These are phyloP conservation scores for Cheilosia variabilis DNA, from an alignment of 2,888 invertebrate species.

Conservation along the genomic window DNA sequence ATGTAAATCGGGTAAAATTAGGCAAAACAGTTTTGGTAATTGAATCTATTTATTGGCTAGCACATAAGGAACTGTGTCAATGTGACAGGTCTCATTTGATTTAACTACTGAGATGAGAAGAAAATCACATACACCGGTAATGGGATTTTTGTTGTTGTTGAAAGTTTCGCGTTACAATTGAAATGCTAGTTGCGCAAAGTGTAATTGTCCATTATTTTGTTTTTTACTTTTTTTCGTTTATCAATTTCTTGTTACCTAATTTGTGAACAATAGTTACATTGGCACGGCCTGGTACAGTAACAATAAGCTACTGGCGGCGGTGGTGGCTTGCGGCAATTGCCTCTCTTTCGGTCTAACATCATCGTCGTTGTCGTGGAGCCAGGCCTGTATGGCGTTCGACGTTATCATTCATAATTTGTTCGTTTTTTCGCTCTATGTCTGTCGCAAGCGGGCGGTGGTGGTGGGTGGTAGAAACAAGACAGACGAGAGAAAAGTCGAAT, in stretches of 20 bases:
- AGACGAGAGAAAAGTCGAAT: conserved; percentile 37
- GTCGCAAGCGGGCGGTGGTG: conserved; percentile 20
- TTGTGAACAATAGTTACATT: conserved; percentile 76
- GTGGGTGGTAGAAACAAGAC: conserved; percentile 1
- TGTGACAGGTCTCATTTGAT: conserved; percentile 22
- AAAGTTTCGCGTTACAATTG: conserved; percentile 63
- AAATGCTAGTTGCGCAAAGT: conserved; percentile 71
- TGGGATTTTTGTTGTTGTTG: conserved; percentile 20
- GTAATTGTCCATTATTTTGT: conserved; percentile 70
- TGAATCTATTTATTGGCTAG: conserved; percentile 15
- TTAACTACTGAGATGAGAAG: neutral
- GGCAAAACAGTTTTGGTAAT: conserved; percentile 41
- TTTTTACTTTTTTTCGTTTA: conserved; percentile 65
- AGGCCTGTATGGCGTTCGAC: conserved; percentile 32
- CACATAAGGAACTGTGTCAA: conserved; percentile 7
- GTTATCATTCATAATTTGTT: conserved; percentile 75
- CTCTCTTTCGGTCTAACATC: conserved; percentile 55
- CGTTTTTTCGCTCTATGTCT: conserved; percentile 18
- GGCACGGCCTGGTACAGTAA: conserved; percentile 76
- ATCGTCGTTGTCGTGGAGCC: conserved; percentile 28
- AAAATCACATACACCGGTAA: conserved; percentile 7
- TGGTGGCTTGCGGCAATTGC: conserved; percentile 26
- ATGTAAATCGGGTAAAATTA: conserved; percentile 56
- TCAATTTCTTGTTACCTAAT: conserved; percentile 76
- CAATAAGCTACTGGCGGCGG: conserved; percentile 69